Conservation (phyloP, 2,888 invertebrate species). For the Hirtodrosophila cameraria region DNA sequence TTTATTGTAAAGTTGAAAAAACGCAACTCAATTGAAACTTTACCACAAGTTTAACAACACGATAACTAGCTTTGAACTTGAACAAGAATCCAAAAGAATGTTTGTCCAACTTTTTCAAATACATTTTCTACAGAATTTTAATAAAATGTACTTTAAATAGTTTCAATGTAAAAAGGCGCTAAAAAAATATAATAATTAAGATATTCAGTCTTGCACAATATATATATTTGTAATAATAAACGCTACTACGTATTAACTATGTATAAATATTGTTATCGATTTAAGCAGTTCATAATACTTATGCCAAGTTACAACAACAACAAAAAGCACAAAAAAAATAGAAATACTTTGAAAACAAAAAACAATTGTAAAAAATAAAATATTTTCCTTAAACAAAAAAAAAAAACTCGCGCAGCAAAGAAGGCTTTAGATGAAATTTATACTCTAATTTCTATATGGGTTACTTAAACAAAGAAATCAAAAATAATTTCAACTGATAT, state of each 20-base stretch:
- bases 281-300: slow-evolving; percentile 55
- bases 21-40: too few species aligned
- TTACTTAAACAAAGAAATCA: slow-evolving; percentile 8
- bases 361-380: slow-evolving; percentile 61
- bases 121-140: neutral
- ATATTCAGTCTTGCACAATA: slow-evolving; percentile 4
- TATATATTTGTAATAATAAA: slow-evolving; percentile 27
- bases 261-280: slow-evolving; percentile 65
- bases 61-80: too few species aligned
- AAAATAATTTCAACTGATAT: slow-evolving; percentile 3
- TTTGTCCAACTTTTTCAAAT: slow-evolving; percentile 5
- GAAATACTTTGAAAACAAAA: slow-evolving; percentile 27
- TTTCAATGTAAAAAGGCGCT: slow-evolving; percentile 32
- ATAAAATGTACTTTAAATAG: slow-evolving; percentile 9
- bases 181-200: slow-evolving; percentile 7
- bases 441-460: neutral
- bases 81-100: neutral
- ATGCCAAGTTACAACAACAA: slow-evolving; percentile 42
- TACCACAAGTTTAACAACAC: too few species aligned
- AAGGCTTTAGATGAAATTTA: neutral
- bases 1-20: too few species aligned
- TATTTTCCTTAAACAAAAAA: slow-evolving; percentile 65
- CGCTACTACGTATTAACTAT: slow-evolving; percentile 35
- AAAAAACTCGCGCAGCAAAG: neutral
- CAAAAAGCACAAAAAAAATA: too few species aligned